Conservation (phyloP, 2,113 vertebrate genomes). For the Ctenomys sociabilis region DNA sequence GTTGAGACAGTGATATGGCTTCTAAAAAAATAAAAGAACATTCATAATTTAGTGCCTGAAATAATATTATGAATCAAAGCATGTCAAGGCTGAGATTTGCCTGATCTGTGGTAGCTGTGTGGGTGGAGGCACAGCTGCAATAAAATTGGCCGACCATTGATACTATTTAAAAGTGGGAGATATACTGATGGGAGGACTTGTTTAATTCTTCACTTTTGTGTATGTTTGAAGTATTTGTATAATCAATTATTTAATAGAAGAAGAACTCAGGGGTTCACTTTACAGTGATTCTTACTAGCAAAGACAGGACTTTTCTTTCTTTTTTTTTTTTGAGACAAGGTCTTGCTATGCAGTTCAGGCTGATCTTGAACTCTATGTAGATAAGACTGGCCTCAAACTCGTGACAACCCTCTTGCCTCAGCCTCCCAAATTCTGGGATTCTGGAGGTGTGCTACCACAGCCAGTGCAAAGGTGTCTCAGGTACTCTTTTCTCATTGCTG, state of each 20-base stretch:
- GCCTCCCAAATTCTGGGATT: not conserved
- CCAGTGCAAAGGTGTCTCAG: not conserved
- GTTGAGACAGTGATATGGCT: not conserved
- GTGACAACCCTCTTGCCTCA: not conserved
- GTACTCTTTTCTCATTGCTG: too few relatives aligned
- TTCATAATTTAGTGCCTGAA: not conserved
- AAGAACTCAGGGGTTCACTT: not conserved
- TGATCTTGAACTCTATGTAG: not conserved
- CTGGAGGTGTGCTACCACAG: too few relatives aligned
- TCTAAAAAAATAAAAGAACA: not conserved
- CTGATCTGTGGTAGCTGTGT: not conserved
- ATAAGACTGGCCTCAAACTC: not conserved
- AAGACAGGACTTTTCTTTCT: not conserved
- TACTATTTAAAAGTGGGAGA: not conserved
- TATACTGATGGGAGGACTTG: not conserved
- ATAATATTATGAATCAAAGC: not conserved
- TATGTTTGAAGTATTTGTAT: slow-evolving; percentile 6
- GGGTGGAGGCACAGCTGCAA: not conserved
- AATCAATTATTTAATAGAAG: not conserved
- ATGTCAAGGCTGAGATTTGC: not conserved
- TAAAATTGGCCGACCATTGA: not conserved
- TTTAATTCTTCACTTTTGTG: not conserved
- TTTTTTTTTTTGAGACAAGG: not conserved
- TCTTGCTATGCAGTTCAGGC: not conserved
- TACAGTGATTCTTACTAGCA: slow-evolving; percentile 10